Percentiles rank a stretch among this genome's conserved stretches.
phyloP scores from a whole-genome alignment of 2,888 invertebrate species.

The Mesochorus sp. region DNA sequence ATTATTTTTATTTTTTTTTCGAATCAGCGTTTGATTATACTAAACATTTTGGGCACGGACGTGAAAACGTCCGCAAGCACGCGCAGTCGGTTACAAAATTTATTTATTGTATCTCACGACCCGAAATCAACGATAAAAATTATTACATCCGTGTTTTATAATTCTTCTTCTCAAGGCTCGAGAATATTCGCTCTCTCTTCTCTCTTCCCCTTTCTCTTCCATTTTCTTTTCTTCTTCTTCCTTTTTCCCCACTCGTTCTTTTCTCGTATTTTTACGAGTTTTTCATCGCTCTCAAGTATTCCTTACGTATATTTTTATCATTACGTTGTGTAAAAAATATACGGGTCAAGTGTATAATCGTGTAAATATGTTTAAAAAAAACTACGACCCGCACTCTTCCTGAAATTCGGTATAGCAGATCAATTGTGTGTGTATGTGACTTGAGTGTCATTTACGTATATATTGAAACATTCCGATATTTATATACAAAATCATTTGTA shows the following conservation, averaged over 20 bases:
- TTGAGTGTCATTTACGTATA: conserved; percentile 12
- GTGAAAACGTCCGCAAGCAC: conserved; percentile 70
- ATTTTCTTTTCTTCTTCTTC: conserved; percentile 11
- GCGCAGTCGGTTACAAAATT: conserved; percentile 76
- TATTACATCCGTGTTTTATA: conserved; percentile 71
- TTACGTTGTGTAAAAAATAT: conserved; percentile 78
- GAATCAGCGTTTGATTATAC: conserved; percentile 80
- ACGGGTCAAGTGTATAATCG: conserved; percentile 78
- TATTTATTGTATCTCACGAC: conserved; percentile 77
- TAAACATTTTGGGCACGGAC: conserved; percentile 76
- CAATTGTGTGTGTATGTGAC: conserved; percentile 8
- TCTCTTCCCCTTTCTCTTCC: too few species aligned
- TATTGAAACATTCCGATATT: conserved; percentile 3
- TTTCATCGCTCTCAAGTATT: too few species aligned
- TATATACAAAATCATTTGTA: neutral
- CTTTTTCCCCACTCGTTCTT: conserved; percentile 20
- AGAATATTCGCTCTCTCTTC: conserved; percentile 61
- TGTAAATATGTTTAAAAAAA: conserved; percentile 75
- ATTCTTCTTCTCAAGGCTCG: conserved; percentile 66
- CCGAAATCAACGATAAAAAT: conserved; percentile 78
- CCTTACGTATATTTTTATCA: conserved; percentile 66
- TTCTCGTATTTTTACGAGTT: conserved; percentile 14
- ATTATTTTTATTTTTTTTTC: conserved; percentile 52
- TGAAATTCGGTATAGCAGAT: neutral
- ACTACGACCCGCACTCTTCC: conserved; percentile 57